Evolutionary conservation across 2,113 vertebrate species (phyloP).

Genomic region (Tympanuchus pallidicinctus): DNA sequence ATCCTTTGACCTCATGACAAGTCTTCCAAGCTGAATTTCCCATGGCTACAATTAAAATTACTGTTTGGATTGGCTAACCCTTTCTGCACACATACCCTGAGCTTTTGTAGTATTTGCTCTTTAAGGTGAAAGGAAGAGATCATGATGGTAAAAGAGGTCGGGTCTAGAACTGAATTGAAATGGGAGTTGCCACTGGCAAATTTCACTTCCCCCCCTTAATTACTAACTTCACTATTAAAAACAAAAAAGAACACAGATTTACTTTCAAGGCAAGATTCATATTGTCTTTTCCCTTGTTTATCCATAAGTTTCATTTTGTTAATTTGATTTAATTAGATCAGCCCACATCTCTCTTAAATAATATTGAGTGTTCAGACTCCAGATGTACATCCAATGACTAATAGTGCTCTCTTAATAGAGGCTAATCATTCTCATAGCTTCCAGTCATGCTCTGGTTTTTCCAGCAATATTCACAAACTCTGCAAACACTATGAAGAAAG

Average conservation of each 20-base stretch:
- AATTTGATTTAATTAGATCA: neutral
- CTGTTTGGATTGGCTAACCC: neutral
- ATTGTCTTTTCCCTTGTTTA: neutral
- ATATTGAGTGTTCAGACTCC: neutral
- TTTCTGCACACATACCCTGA: neutral
- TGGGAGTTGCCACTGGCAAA: neutral
- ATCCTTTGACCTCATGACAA: neutral
- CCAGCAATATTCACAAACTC: neutral
- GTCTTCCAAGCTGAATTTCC: constrained; percentile 31
- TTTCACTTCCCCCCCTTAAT: neutral
- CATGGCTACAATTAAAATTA: constrained; percentile 54
- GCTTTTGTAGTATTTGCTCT: constrained; percentile 1
- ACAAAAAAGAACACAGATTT: neutral
- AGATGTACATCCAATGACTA: neutral
- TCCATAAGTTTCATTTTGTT: neutral
- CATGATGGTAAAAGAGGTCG: neutral
- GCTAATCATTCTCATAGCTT: neutral
- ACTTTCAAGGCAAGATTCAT: neutral
- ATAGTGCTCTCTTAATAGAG: neutral
- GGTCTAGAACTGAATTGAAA: constrained; percentile 1
- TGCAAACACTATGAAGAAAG: neutral
- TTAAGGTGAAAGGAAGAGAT: constrained; percentile 7
- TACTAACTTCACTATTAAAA: neutral
- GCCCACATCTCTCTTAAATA: neutral
- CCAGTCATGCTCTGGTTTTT: neutral